Percentiles rank a stretch among this genome's conserved stretches.
These are phyloP conservation scores for Coreius guichenoti DNA, from an alignment of 2,797 vertebrate genomes.

Conservation along the genomic window DNA sequence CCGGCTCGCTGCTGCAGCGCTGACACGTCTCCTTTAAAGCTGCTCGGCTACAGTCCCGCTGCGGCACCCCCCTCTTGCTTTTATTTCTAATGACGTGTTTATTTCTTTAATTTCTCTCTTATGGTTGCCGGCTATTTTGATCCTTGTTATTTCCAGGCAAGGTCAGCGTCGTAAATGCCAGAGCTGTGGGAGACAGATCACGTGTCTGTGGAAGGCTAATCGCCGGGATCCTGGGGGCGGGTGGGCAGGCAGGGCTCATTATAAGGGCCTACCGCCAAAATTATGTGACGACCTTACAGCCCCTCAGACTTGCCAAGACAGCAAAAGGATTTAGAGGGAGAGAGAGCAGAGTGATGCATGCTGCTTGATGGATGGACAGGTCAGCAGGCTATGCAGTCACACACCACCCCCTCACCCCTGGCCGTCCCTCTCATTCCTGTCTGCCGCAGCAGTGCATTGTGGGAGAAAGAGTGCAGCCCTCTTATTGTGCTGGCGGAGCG, in stretches of 20 bases:
- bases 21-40: slow-evolving; percentile 72
- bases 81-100: slow-evolving; percentile 41
- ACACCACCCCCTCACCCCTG: slow-evolving; percentile 49
- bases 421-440: slow-evolving; percentile 50
- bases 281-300: slow-evolving; percentile 75
- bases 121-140: slow-evolving; percentile 50
- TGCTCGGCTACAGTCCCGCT: slow-evolving; percentile 54
- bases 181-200: slow-evolving; percentile 78
- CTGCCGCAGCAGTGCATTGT: slow-evolving; percentile 30
- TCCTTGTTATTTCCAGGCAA: slow-evolving; percentile 67
- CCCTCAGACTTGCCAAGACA: slow-evolving; percentile 64
- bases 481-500: slow-evolving; percentile 52
- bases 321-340: slow-evolving; percentile 52
- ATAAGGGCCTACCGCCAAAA: slow-evolving; percentile 76
- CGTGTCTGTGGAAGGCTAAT: slow-evolving; percentile 74
- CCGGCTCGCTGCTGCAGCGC: slow-evolving; percentile 70
- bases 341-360: slow-evolving; percentile 61
- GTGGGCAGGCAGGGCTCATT: slow-evolving; percentile 79
- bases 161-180: slow-evolving; percentile 76
- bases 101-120: slow-evolving; percentile 59
- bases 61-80: not conserved
- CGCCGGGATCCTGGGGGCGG: slow-evolving; percentile 77
- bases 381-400: slow-evolving; percentile 66
- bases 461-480: slow-evolving; percentile 32
- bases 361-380: slow-evolving; percentile 73